phyloP scores from a whole-genome alignment of 1,140 invertebrate genomes.

The Agrypnia vestita region DNA sequence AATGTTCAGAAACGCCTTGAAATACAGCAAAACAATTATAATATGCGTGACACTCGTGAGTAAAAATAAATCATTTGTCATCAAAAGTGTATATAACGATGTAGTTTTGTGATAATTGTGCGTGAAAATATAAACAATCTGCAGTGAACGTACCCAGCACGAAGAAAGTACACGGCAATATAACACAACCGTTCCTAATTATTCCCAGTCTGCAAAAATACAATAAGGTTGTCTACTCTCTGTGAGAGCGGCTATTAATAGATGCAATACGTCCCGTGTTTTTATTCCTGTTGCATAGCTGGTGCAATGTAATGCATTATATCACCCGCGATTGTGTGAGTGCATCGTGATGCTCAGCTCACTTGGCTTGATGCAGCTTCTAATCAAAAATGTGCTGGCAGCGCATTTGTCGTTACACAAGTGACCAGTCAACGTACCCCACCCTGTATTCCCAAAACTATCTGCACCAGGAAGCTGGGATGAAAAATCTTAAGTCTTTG shows the following conservation, averaged over 20 bases:
- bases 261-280: not conserved
- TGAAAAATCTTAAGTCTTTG: no score
- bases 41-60: no score
- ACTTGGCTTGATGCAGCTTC: constrained; percentile 24
- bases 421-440: not conserved
- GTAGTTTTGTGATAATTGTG: no score
- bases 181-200: not conserved
- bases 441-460: constrained; percentile 3
- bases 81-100: no score
- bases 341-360: not conserved
- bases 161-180: no score
- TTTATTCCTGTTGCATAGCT: constrained; percentile 39
- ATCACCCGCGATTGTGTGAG: constrained; percentile 12
- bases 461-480: constrained; percentile 9
- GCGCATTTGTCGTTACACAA: constrained; percentile 16
- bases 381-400: constrained; percentile 50
- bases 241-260: constrained; percentile 36
- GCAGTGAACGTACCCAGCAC: no score
- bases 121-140: no score
- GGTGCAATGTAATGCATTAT: constrained; percentile 29
- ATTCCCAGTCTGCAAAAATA: constrained; percentile 19
- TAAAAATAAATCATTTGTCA: no score
- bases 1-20: no score
- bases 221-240: constrained; percentile 29
- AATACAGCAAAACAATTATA: no score